Evolutionary conservation across 37 sponge, comb jelly and placozoan species (phyloP).

Genomic region (Lycopodina hypogea): DNA sequence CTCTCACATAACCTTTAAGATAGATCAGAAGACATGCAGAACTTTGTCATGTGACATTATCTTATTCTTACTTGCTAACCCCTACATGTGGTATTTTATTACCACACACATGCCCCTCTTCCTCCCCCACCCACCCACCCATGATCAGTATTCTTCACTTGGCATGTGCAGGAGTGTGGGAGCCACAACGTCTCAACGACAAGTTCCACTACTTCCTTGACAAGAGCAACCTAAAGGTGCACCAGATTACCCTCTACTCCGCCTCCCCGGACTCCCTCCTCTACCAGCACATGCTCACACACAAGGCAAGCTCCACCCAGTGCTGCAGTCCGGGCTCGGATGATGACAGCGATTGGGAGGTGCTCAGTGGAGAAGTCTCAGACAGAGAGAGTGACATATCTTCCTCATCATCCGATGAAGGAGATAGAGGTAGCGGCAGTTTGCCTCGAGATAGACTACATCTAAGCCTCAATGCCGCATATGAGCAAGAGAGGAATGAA

Average conservation of each 20-base stretch:
- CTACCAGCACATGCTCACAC: conserved; percentile 57
- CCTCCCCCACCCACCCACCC: too few relatives aligned
- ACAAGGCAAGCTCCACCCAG: conserved; percentile 48
- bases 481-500: background rate
- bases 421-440: background rate
- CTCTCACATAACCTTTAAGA: too few relatives aligned
- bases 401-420: background rate
- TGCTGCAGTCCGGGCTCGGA: background rate
- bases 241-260: conserved; percentile 40
- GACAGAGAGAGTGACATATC: conserved; percentile 21
- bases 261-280: conserved; percentile 34
- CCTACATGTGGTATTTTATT: too few relatives aligned
- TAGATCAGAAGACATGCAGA: too few relatives aligned
- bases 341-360: conserved; percentile 41
- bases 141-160: too few relatives aligned
- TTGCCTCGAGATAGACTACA: background rate
- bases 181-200: conserved; percentile 39
- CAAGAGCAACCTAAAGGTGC: background rate
- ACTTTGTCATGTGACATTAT: too few relatives aligned
- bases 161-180: conserved; percentile 23
- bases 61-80: too few relatives aligned
- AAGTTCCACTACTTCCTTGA: conserved; percentile 22
- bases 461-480: background rate
- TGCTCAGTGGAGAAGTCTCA: conserved; percentile 1
- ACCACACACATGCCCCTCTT: too few relatives aligned